Evolutionary conservation across 2,113 vertebrate species (phyloP), one percentile per base, ranked within the genome.

Genomic region (Syngnathoides biaculeatus): DNA sequence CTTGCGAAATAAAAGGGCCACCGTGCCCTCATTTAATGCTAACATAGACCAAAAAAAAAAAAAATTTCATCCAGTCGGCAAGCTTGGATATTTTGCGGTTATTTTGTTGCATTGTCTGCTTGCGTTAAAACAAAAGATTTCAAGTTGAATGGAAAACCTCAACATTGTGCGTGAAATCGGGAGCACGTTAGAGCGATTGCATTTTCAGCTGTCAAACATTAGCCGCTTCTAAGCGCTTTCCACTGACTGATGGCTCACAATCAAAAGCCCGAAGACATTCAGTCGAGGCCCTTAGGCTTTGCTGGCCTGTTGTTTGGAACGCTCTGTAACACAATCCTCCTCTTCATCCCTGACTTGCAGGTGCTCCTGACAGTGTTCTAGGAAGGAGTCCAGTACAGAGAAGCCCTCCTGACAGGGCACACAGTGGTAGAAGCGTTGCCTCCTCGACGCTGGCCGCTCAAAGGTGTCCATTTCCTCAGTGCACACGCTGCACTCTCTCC

Each of bases 291-390:
- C 57, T 89, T 79, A 72, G 73, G 72, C 67, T 64, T 80, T 78
- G 60, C 57, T 8, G n/a, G 55, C 56, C 66, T 69, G 74, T 0
- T 58, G 74, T 0, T 52, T 35, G 64, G 45, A 64, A 30, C 60
- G 62, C 60, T 82, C 80, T 2, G 67, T 35, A 65, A 80, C 19
- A 35, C 74, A 27, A 59, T 86, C 86, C 67, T 86, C 80, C 55
- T 86, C 79, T 17, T 62, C 60, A 65, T 86, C 84, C 12, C 71
- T 39, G 53, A 67, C 58, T 20, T 81, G 40, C 2, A 92, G 89
- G 74, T 93, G 91, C 50, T 80, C 76, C 79, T 91, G 86, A 68
- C 92, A 93, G 77, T 93, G 92, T 66, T 90, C 65, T 22, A 93
- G 70, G 83, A 92, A 93, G 6, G 74, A 39, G 43, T 80, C 78